A percentile compares a stretch with the other conserved stretches of the same genome.
phyloP scores from a whole-genome alignment of 1,140 invertebrate genomes.

The Drosophila rufa region DNA sequence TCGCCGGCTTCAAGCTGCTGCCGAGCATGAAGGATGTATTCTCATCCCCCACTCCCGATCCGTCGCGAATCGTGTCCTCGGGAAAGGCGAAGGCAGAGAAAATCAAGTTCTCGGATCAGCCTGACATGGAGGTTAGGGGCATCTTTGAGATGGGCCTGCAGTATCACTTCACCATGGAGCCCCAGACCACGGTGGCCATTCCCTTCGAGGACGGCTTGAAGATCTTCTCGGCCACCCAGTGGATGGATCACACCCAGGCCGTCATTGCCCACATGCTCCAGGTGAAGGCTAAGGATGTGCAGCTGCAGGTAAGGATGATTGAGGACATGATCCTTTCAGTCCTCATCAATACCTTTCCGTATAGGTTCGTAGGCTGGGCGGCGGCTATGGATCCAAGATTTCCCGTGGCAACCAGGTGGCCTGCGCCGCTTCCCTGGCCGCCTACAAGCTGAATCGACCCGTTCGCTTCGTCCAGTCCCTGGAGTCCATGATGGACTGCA shows the following conservation, averaged over 20 bases:
- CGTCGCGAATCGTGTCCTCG: constrained; percentile 30
- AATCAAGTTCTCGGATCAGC: constrained; percentile 35
- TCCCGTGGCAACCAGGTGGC: constrained; percentile 87
- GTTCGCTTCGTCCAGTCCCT: constrained; percentile 88
- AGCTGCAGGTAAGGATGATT: constrained; percentile 86
- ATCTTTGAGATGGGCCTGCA: constrained; percentile 76
- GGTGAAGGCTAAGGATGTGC: constrained; percentile 86
- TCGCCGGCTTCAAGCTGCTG: constrained; percentile 12
- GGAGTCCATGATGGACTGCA: constrained; percentile 88
- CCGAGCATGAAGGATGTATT: constrained; percentile 89
- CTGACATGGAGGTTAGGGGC: constrained; percentile 64
- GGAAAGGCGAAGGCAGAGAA: constrained; percentile 33
- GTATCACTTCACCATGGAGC: constrained; percentile 88
- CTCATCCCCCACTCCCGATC: constrained; percentile 72
- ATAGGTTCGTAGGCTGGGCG: constrained; percentile 87
- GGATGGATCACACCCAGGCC: constrained; percentile 89
- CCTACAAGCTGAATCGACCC: constrained; percentile 87
- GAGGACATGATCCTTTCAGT: rapidly evolving
- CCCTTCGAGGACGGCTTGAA: constrained; percentile 88
- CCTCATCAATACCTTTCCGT: too few relatives aligned
- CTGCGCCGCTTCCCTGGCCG: constrained; percentile 88
- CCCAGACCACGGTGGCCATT: constrained; percentile 87
- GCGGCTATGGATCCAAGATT: constrained; percentile 90
- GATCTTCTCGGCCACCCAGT: constrained; percentile 88
- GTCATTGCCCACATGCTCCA: constrained; percentile 87